Conservation (phyloP, 1,140 invertebrate species). For the Penaeus chinensis region DNA sequence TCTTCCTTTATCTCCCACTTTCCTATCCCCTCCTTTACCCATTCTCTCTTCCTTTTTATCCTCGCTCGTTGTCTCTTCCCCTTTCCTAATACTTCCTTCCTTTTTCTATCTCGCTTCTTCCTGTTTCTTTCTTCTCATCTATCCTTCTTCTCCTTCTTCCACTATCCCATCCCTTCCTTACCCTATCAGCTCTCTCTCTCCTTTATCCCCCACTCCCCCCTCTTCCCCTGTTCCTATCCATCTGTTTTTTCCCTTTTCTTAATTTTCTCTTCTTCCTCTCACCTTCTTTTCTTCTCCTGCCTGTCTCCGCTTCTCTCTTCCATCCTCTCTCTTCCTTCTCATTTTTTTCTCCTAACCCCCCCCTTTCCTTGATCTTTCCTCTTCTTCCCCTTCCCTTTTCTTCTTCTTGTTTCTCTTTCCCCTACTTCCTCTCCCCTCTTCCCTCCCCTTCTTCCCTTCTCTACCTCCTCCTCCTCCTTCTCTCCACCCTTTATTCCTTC, state of each 20-base stretch:
- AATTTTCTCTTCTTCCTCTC: no score
- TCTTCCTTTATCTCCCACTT: not conserved
- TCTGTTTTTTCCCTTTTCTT: no score
- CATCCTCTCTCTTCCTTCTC: no score
- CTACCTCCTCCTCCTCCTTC: no score
- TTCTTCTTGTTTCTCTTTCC: not conserved
- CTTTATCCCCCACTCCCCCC: not conserved
- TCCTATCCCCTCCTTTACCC: not conserved
- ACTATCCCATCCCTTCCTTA: not conserved
- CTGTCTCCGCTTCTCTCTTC: not conserved
- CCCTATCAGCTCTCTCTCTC: not conserved
- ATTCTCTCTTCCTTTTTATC: not conserved
- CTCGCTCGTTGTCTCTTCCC: not conserved
- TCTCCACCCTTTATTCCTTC: no score
- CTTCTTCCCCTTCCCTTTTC: not conserved
- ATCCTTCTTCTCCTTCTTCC: not conserved
- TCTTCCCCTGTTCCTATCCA: no score
- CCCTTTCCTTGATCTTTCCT: no score
- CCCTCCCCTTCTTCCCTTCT: no score
- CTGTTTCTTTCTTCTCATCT: not conserved
- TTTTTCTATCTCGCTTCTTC: not conserved
- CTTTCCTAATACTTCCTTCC: not conserved
- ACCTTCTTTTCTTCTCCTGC: not conserved
- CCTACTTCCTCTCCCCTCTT: not conserved
- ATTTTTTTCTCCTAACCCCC: no score